These are phyloP conservation scores for Samia ricini DNA, from an alignment of 1,140 invertebrate species.

Conservation along the genomic window DNA sequence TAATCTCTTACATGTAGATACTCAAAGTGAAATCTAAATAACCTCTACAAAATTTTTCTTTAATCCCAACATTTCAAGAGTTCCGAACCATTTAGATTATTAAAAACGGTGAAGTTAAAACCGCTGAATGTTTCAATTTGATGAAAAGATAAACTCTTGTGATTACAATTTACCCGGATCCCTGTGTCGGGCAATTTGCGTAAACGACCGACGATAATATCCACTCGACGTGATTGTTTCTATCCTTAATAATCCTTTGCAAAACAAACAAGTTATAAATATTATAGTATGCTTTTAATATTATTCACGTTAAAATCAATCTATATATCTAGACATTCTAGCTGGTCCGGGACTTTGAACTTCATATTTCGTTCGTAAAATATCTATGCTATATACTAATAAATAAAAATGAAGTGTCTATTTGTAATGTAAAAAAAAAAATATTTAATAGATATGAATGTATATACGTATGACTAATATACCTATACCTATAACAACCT, in stretches of 20 bases:
- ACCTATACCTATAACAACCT: no score
- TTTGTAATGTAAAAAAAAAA: no score
- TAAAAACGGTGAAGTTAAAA: background rate
- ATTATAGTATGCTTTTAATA: background rate
- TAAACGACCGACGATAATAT: background rate
- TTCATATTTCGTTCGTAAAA: no score
- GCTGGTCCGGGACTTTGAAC: no score
- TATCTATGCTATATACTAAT: no score
- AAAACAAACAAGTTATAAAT: background rate
- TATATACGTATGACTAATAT: no score
- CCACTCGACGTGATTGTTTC: background rate
- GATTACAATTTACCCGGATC: background rate
- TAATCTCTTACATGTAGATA: no score
- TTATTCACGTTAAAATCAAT: no score
- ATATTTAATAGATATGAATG: no score
- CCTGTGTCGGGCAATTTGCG: background rate
- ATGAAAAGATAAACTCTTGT: slow-evolving; percentile 4
- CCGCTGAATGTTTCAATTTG: background rate
- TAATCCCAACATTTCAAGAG: background rate
- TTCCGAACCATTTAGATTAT: background rate
- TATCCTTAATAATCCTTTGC: background rate
- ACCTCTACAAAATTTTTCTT: background rate
- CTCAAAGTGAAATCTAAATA: no score
- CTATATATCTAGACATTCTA: no score
- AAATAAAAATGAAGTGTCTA: no score